Evolutionary conservation across 2,113 vertebrate genomes (phyloP), one percentile per base, ranked within the genome.

Genomic region (Synchiropus splendidus): DNA sequence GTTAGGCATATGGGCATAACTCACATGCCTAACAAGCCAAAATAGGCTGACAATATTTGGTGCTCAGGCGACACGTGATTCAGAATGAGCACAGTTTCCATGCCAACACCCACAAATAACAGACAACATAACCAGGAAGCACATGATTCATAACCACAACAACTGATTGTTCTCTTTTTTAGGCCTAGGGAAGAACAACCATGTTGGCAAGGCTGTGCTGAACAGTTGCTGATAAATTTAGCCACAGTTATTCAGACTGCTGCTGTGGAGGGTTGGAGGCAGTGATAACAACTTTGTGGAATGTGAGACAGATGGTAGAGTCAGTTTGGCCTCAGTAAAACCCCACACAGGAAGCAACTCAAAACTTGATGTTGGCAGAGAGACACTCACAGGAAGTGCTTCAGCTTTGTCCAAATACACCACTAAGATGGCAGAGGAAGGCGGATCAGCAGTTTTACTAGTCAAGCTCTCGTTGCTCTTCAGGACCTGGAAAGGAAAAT

Each of bases 391-490:
- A 12, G 90, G 92, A 61, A 96, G 88, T 2, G 88, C 88, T 67
- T 92, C 89, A 18, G 90, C 92, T 37, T 87, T 86, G 58, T 96
- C 92, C 70, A 96, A 72, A 75, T 96, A 96, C 10, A 92, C 67
- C 1, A 88, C 85, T 53, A 96, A 81, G 63, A 94, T 89, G 63
- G 92, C 90, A 1, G 91, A 83, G 2, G 92, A 92, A 0, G 90
- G 90, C 1, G 87, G 84, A n/a, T 89, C 82, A 0, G 71, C 59
- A 1, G 81, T 85, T 51, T 86, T 86, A 36, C 80, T 81, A 16
- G 68, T 75, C 10, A 69, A 38, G 12, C 60, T 74, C 54, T 77
- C 54, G 10, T 92, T 94, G 67, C 81, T 85, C 67, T 88, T 83
- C 1, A 94, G 48, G 34, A 88, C 75, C 92, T 93, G 57, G 39